Base-by-base conservation (phyloP, 2,888 invertebrate genomes). In the Troides oblongomaculatus region DNA sequence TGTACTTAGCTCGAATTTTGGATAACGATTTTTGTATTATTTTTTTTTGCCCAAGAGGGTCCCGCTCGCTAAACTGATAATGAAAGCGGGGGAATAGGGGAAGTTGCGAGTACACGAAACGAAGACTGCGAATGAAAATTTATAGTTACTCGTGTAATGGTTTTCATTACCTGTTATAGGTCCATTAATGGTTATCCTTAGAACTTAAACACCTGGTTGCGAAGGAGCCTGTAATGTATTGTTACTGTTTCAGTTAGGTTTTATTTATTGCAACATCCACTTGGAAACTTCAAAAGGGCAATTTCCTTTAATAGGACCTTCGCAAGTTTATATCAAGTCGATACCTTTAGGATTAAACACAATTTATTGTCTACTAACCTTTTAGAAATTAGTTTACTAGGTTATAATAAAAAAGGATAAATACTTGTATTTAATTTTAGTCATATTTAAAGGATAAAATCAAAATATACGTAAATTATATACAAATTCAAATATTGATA, bases 51-150 rank as follows among this genome's bases (percentile, higher is more conserved):
- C 74, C 79, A 84, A 69, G 50, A 62, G 64, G 84, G 82, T 82
- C 87, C 87, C 91, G 89, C 78, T 78, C 82, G 84, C 82, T 90
- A 88, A 91, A 90, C 91, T 89, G 92, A 91, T 92, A 92, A 92
- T 90, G 90, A 87, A 84, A 81, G 84, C 76, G 78, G 80, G 73
- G 53, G 72, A 78, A 78, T 75, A 75, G 76, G 77, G 83, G 84
- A 83, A 81, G 80, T 75, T 78, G 72, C 77, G 77, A 78, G 76
- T 78, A 78, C 77, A 73, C 73, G 77, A 77, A 83, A 79, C 83
- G 85, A 83, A 84, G 85, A 81, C 66, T 79, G 80, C 82, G 84
- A 80, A 81, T 84, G 85, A 79, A 84, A 89, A 92, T 92, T 92
- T 91, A 92, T 91, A 85, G 86, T 85, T 83, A 84, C 81, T 75